phyloP scores from a whole-genome alignment of 92 coral and sea anemone species.

The Phenganax stokvisi region DNA sequence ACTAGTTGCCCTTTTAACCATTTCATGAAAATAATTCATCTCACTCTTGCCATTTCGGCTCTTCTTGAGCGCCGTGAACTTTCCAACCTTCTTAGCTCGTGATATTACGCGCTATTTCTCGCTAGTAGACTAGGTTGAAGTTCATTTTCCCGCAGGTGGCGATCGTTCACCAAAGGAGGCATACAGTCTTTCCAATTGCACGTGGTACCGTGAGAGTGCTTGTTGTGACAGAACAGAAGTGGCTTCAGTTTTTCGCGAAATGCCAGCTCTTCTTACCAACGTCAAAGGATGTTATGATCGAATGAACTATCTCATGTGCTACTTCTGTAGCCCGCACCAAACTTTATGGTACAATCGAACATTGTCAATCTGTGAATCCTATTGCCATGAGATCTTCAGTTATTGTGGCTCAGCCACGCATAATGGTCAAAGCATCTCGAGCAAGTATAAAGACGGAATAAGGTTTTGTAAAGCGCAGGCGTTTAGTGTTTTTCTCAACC shows the following conservation, averaged over 20 bases:
- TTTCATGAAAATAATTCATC: too few relatives aligned
- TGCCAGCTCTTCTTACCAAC: constrained; percentile 63
- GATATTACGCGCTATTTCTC: too few relatives aligned
- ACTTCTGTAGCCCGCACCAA: constrained; percentile 90
- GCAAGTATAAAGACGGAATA: constrained; percentile 56
- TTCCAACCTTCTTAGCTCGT: too few relatives aligned
- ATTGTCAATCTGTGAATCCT: constrained; percentile 58
- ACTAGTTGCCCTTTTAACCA: too few relatives aligned
- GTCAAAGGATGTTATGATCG: constrained; percentile 67
- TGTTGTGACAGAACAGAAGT: constrained; percentile 95
- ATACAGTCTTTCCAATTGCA: constrained; percentile 92
- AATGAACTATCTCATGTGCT: constrained; percentile 90
- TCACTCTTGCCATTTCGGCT: too few relatives aligned
- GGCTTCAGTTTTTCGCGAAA: constrained; percentile 69
- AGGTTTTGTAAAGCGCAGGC: constrained; percentile 77
- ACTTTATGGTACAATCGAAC: constrained; percentile 60
- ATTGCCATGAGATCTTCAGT: constrained; percentile 59
- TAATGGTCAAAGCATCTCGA: constrained; percentile 52
- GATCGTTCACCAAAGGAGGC: constrained; percentile 76
- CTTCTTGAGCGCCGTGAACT: too few relatives aligned
- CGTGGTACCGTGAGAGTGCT: constrained; percentile 85
- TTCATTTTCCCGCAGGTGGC: constrained; percentile 49
- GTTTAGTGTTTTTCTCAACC: constrained; percentile 53
- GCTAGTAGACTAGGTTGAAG: not conserved
- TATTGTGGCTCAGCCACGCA: constrained; percentile 74